These are phyloP conservation scores for Cyphomyrus discorhynchus DNA, from an alignment of 2,113 vertebrate genomes.

Conservation along the genomic window DNA sequence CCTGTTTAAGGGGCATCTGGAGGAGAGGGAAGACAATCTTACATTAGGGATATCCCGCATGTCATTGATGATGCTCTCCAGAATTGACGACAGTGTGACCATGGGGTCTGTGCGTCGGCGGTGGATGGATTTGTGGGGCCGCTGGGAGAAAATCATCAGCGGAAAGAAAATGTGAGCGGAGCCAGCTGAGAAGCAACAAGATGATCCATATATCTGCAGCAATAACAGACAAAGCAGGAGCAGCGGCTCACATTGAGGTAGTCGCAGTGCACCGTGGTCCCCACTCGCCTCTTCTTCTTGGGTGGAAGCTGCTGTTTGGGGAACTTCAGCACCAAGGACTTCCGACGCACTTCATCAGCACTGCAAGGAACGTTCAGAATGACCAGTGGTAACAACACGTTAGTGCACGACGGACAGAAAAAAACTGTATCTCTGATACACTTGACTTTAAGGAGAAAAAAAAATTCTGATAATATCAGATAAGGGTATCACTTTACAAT, in stretches of 20 bases:
- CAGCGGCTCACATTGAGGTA: slow-evolving; percentile 82
- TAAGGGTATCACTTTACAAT: background rate
- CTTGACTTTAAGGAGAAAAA: background rate
- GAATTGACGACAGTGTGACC: slow-evolving; percentile 89
- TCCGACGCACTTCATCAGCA: slow-evolving; percentile 93
- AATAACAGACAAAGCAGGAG: too few species aligned
- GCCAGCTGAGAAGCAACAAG: background rate
- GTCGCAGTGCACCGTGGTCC: slow-evolving; percentile 90
- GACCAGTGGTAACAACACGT: background rate
- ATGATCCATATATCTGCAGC: background rate
- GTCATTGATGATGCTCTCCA: slow-evolving; percentile 94
- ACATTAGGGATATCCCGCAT: slow-evolving; percentile 94
- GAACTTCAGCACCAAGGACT: slow-evolving; percentile 95
- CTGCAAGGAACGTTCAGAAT: slow-evolving; percentile 44
- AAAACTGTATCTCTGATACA: background rate
- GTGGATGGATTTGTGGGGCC: slow-evolving; percentile 95
- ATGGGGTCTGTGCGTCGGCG: slow-evolving; percentile 93
- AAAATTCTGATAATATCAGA: background rate
- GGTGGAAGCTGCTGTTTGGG: slow-evolving; percentile 93
- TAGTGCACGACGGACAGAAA: background rate
- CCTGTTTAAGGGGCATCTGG: background rate
- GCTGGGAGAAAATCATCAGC: slow-evolving; percentile 54
- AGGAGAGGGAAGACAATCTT: slow-evolving; percentile 37
- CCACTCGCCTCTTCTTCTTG: slow-evolving; percentile 92
- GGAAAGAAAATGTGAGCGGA: background rate